Evolutionary conservation across 2,113 vertebrate genomes (phyloP).

Genomic region (Lepisosteus osseus): DNA sequence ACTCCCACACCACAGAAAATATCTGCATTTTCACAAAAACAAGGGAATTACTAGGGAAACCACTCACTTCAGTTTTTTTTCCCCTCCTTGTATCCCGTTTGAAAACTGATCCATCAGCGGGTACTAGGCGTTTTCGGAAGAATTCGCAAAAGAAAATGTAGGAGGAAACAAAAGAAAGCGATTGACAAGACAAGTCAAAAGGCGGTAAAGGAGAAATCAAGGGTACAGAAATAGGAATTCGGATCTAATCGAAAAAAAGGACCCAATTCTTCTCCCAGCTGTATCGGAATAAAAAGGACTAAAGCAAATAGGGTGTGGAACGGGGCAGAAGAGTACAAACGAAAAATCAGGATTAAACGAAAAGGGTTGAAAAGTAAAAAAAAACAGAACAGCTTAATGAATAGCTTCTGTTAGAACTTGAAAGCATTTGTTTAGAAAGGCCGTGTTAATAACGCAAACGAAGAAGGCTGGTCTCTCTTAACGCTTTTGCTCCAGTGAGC

Average conservation of each 20-base stretch:
- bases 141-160: slow-evolving; percentile 62
- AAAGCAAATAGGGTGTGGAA: slow-evolving; percentile 82
- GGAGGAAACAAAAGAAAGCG: slow-evolving; percentile 67
- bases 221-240: slow-evolving; percentile 60
- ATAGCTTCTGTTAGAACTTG: slow-evolving; percentile 66
- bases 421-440: slow-evolving; percentile 30
- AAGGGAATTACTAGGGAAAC: slow-evolving; percentile 71
- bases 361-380: slow-evolving; percentile 48
- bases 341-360: slow-evolving; percentile 59
- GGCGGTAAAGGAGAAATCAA: slow-evolving; percentile 72
- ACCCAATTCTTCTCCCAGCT: slow-evolving; percentile 72
- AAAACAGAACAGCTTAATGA: slow-evolving; percentile 68
- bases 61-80: slow-evolving; percentile 45
- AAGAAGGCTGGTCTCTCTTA: neutral
- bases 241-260: slow-evolving; percentile 76
- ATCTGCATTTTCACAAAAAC: slow-evolving; percentile 59
- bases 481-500: too few species aligned
- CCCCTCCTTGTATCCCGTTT: slow-evolving; percentile 61
- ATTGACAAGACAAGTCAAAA: slow-evolving; percentile 75
- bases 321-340: slow-evolving; percentile 32
- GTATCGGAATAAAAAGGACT: slow-evolving; percentile 65
- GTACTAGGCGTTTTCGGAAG: slow-evolving; percentile 63
- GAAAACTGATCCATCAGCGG: slow-evolving; percentile 74
- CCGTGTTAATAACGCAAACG: slow-evolving; percentile 2
- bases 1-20: slow-evolving; percentile 48